Percentiles rank a stretch among this genome's conserved stretches.
phyloP scores from a whole-genome alignment of 2,888 invertebrate genomes.

The Drosophila maculinotata region DNA sequence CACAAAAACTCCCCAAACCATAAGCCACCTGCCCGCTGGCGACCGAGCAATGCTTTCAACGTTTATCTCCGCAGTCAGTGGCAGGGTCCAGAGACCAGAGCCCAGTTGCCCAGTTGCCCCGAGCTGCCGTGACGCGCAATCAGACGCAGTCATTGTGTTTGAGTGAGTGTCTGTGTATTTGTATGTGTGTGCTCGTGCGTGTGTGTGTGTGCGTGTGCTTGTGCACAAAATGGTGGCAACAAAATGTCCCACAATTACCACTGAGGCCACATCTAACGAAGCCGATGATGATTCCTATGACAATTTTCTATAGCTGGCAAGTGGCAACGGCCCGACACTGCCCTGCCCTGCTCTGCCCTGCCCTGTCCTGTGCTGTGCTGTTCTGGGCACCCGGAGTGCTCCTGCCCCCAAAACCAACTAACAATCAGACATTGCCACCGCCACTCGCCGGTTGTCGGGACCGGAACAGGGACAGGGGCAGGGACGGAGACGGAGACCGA shows the following conservation, averaged over 20 bases:
- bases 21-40: slow-evolving; percentile 65
- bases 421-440: slow-evolving; percentile 79
- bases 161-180: slow-evolving; percentile 41
- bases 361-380: slow-evolving; percentile 27
- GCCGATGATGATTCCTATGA: slow-evolving; percentile 84
- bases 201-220: slow-evolving; percentile 26
- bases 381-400: neutral
- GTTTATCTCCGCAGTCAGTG: slow-evolving; percentile 65
- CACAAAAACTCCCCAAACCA: slow-evolving; percentile 58
- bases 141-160: slow-evolving; percentile 69
- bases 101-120: neutral
- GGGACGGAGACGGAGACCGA: slow-evolving; percentile 5
- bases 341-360: slow-evolving; percentile 32
- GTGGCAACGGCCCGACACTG: slow-evolving; percentile 63
- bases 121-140: slow-evolving; percentile 63
- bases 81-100: slow-evolving; percentile 12
- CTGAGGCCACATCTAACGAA: slow-evolving; percentile 85
- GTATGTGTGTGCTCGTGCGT: slow-evolving; percentile 15
- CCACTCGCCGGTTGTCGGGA: slow-evolving; percentile 56
- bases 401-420: slow-evolving; percentile 62
- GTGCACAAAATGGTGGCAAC: slow-evolving; percentile 73
- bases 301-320: slow-evolving; percentile 81
- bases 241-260: slow-evolving; percentile 85
- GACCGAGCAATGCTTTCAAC: slow-evolving; percentile 61
- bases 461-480: neutral